Evolutionary conservation across 2,797 vertebrate species (phyloP).

Genomic region (Fratercula arctica): DNA sequence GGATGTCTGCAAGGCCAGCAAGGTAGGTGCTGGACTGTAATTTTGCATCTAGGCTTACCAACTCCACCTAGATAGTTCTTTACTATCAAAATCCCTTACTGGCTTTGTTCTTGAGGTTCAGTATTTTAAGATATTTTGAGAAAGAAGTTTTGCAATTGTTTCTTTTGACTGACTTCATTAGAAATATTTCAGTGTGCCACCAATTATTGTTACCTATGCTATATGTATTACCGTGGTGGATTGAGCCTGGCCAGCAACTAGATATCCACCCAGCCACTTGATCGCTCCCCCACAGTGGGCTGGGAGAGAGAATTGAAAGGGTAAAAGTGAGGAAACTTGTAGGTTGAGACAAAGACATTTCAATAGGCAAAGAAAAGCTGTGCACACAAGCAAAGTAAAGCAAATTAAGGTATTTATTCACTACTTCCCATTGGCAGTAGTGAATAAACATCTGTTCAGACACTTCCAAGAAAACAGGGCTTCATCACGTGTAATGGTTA

Average conservation of each 20-base stretch:
- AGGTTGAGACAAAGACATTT: not conserved
- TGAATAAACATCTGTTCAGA: not conserved
- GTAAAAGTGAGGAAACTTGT: not conserved
- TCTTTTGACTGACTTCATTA: not conserved
- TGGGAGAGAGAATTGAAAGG: not conserved
- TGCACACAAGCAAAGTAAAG: not conserved
- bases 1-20: not conserved
- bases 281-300: not conserved
- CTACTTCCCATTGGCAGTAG: not conserved
- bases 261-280: too few species aligned
- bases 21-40: not conserved
- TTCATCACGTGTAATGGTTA: rapidly evolving
- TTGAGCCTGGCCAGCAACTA: not conserved
- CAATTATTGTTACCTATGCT: not conserved
- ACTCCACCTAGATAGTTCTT: not conserved
- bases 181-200: not conserved
- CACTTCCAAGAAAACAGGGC: not conserved
- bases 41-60: not conserved
- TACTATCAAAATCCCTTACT: not conserved
- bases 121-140: not conserved
- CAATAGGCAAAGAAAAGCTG: not conserved
- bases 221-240: too few species aligned
- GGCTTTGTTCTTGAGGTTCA: not conserved
- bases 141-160: not conserved
- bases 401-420: not conserved